A percentile compares a stretch with the other conserved stretches of the same genome.
Conservation (phyloP, 2,797 vertebrate species). For the Phylloscopus collybita region DNA sequence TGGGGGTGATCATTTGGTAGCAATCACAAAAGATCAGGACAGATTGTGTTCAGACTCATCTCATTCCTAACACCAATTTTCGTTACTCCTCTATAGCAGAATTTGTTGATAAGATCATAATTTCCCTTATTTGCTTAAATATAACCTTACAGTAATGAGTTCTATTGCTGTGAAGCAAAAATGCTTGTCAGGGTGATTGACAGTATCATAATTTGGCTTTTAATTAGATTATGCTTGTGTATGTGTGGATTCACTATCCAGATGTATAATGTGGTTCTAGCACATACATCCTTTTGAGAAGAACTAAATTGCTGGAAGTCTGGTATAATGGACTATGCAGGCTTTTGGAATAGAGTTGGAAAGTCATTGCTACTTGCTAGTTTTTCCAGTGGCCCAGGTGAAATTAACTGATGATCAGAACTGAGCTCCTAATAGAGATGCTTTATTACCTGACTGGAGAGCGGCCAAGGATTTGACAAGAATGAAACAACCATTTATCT, state of each 20-base stretch:
- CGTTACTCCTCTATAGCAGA: neutral
- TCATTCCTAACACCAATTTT: constrained; percentile 2
- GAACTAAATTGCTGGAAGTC: neutral
- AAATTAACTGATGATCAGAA: neutral
- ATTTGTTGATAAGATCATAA: neutral
- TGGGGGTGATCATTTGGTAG: neutral
- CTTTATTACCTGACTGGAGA: neutral
- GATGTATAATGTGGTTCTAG: neutral
- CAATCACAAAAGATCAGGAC: neutral
- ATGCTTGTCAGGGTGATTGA: neutral
- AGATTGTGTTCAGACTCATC: neutral
- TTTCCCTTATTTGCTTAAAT: constrained; percentile 8
- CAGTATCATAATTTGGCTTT: neutral
- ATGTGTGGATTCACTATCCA: neutral
- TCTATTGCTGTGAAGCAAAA: neutral
- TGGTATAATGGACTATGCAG: neutral
- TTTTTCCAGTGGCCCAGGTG: neutral
- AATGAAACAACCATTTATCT: neutral
- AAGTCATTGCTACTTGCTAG: neutral
- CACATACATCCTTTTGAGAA: neutral
- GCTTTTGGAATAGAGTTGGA: neutral
- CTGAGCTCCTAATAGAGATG: neutral
- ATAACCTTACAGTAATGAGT: neutral
- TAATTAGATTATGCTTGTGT: neutral
- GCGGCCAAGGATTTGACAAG: neutral